Evolutionary conservation across 1,140 invertebrate species (phyloP).

Genomic region (Zaprionus nigranus): DNA sequence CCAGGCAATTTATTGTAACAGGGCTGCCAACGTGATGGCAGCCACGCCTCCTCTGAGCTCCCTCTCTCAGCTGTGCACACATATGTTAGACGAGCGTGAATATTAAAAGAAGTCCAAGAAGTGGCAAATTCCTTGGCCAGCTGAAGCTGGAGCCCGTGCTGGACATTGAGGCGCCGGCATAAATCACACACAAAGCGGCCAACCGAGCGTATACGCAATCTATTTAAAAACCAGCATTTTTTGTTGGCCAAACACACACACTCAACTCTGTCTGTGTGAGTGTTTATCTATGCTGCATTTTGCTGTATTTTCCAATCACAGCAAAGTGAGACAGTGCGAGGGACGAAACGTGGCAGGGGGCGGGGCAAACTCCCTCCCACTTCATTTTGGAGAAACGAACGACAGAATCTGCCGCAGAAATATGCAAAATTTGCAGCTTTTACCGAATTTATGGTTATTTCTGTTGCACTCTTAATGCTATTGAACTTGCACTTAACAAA

Average conservation of each 20-base stretch:
- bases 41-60: background rate
- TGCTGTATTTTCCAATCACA: constrained; percentile 36
- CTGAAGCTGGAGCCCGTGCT: constrained; percentile 19
- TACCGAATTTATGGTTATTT: constrained; percentile 79
- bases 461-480: constrained; percentile 82
- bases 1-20: constrained; percentile 70
- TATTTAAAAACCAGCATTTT: constrained; percentile 67
- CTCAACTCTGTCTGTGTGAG: constrained; percentile 4
- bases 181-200: constrained; percentile 62
- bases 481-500: constrained; percentile 83
- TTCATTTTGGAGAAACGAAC: constrained; percentile 47
- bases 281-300: constrained; percentile 19
- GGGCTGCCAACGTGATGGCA: constrained; percentile 12
- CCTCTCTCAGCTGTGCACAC: constrained; percentile 49
- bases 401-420: constrained; percentile 51
- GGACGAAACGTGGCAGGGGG: background rate
- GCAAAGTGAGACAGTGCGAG: constrained; percentile 8
- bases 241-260: constrained; percentile 16
- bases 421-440: constrained; percentile 82
- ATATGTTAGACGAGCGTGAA: constrained; percentile 77
- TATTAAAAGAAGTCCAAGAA: constrained; percentile 80
- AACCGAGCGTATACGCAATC: constrained; percentile 74
- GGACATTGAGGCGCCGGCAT: constrained; percentile 73
- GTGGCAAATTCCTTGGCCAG: constrained; percentile 67
- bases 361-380: constrained; percentile 21